phyloP scores from a whole-genome alignment of 2,113 vertebrate genomes.

The Turdus rufiventris region DNA sequence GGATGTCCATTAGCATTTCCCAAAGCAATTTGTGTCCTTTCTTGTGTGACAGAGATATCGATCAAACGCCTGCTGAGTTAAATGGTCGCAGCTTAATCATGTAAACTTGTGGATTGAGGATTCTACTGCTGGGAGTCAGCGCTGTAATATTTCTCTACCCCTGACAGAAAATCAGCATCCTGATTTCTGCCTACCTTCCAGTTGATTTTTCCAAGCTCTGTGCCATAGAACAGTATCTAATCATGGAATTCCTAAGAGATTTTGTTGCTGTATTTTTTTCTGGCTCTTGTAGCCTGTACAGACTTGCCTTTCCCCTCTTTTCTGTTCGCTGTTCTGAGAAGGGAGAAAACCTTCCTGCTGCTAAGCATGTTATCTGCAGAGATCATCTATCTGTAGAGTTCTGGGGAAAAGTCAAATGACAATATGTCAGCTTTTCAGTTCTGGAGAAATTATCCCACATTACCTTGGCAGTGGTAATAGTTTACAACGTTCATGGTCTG shows the following conservation, averaged over 20 bases:
- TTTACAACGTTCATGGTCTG: slow-evolving; percentile 5
- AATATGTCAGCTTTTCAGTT: background rate
- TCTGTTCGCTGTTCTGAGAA: background rate
- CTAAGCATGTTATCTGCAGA: background rate
- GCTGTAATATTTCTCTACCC: background rate
- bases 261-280: background rate
- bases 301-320: background rate
- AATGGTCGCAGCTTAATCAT: background rate
- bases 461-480: slow-evolving; percentile 27
- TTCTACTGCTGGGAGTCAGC: background rate
- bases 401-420: slow-evolving; percentile 14
- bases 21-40: background rate
- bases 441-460: background rate
- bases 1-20: background rate
- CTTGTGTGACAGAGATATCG: background rate
- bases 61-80: background rate
- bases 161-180: background rate
- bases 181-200: background rate
- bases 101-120: background rate
- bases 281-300: background rate
- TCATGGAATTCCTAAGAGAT: background rate
- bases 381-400: background rate
- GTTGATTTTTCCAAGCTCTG: background rate
- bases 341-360: background rate
- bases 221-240: background rate